Percentiles rank a stretch among this genome's conserved stretches.
These are phyloP conservation scores for Chaenogobius annularis DNA, from an alignment of 2,113 vertebrate genomes.

Conservation along the genomic window DNA sequence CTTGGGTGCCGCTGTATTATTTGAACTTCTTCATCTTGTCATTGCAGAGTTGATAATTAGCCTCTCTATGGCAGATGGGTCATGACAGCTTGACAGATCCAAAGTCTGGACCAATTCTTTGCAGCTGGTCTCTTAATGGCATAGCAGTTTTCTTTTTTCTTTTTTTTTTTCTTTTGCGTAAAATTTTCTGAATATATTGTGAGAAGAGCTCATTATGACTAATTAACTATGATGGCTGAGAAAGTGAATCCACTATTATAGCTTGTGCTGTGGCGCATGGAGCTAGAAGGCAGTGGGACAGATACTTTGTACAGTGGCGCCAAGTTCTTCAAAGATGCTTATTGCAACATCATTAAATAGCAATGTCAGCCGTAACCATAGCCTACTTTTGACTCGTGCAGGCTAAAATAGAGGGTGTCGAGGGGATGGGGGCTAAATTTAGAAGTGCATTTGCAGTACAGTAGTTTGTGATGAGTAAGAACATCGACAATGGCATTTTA, in stretches of 20 bases:
- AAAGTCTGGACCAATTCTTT: slow-evolving; percentile 30
- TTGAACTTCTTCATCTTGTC: slow-evolving; percentile 10
- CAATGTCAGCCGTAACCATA: slow-evolving; percentile 55
- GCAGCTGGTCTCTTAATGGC: slow-evolving; percentile 50
- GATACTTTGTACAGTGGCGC: slow-evolving; percentile 28
- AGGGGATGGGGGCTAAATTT: slow-evolving; percentile 57
- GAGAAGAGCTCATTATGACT: slow-evolving; percentile 44
- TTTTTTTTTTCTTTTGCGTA: slow-evolving; percentile 17
- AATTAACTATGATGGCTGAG: slow-evolving; percentile 48
- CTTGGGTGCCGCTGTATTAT: background rate
- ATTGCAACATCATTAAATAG: slow-evolving; percentile 64
- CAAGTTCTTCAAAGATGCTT: slow-evolving; percentile 52
- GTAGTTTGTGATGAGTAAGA: slow-evolving; percentile 54
- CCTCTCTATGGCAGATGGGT: slow-evolving; percentile 17
- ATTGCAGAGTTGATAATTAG: slow-evolving; percentile 19
- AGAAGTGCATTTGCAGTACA: slow-evolving; percentile 40
- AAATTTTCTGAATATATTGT: slow-evolving; percentile 32
- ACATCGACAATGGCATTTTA: slow-evolving; percentile 18
- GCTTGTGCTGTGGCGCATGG: slow-evolving; percentile 22
- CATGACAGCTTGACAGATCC: slow-evolving; percentile 33
- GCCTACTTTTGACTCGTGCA: slow-evolving; percentile 58
- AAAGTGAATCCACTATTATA: slow-evolving; percentile 42
- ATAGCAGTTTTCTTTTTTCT: slow-evolving; percentile 35
- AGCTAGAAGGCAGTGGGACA: slow-evolving; percentile 22
- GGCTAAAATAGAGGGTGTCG: slow-evolving; percentile 61